These are phyloP conservation scores for Macrotus californicus DNA, from an alignment of 2,113 vertebrate species.

Conservation along the genomic window DNA sequence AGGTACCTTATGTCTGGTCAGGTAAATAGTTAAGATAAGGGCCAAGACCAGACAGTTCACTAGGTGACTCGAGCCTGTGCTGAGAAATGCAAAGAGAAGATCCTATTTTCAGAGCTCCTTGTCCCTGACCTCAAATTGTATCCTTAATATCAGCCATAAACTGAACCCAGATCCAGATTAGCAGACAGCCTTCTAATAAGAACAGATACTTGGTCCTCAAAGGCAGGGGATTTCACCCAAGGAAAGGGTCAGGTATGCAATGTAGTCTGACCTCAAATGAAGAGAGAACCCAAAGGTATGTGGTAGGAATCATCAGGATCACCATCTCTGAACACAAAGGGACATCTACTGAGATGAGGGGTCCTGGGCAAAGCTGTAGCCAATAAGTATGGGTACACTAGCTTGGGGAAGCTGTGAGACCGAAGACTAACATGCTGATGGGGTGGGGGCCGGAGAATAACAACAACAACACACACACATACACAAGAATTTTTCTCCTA, in stretches of 20 bases:
- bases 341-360: neutral
- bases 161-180: neutral
- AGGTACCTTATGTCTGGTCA: neutral
- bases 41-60: neutral
- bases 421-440: conserved; percentile 34
- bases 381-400: neutral
- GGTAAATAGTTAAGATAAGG: neutral
- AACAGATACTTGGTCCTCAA: neutral
- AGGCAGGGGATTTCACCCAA: conserved; percentile 16
- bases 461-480: neutral
- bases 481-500: conserved; percentile 30
- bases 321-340: neutral
- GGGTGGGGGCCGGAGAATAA: neutral
- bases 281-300: neutral
- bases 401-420: neutral
- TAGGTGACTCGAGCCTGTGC: neutral
- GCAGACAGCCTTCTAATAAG: conserved; percentile 19
- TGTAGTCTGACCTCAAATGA: neutral
- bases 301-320: neutral
- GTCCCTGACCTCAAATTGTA: conserved; percentile 14
- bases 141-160: conserved; percentile 13
- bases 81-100: neutral
- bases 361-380: neutral
- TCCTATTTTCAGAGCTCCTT: conserved; percentile 32
- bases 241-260: neutral